phyloP scores from a whole-genome alignment of 2,113 vertebrate species.

The Nannobrachium achirus region DNA sequence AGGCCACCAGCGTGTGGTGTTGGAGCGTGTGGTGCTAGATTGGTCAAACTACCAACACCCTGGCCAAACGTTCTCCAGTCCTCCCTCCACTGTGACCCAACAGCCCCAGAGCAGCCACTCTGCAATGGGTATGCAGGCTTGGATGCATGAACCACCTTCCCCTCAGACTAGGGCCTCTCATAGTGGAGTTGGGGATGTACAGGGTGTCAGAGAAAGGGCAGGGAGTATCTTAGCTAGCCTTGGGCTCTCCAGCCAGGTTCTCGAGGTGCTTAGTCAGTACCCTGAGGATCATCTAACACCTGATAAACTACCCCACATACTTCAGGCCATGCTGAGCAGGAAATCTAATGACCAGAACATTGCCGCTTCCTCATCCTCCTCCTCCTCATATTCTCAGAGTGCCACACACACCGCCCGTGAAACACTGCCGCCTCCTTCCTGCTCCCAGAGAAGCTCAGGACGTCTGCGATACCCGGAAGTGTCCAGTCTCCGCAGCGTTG shows the following conservation, averaged over 20 bases:
- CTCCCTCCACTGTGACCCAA: constrained; percentile 28
- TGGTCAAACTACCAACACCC: constrained; percentile 68
- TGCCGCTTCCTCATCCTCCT: constrained; percentile 8
- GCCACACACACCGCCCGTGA: constrained; percentile 52
- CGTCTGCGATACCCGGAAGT: no score
- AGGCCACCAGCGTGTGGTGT: constrained; percentile 45
- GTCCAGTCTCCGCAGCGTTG: no score
- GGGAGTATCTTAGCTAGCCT: constrained; percentile 93
- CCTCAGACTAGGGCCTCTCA: constrained; percentile 51
- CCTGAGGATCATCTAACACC: constrained; percentile 93
- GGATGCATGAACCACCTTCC: constrained; percentile 9
- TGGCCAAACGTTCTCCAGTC: constrained; percentile 59
- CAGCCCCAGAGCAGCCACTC: no score
- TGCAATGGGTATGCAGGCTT: constrained; percentile 29
- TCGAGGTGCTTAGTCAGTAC: constrained; percentile 92
- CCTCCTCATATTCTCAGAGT: constrained; percentile 20
- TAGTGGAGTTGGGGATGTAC: constrained; percentile 31
- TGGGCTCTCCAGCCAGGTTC: constrained; percentile 91
- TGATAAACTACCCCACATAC: constrained; percentile 90
- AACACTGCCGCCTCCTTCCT: constrained; percentile 40
- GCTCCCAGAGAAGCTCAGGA: constrained; percentile 6
- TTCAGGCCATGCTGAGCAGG: constrained; percentile 87
- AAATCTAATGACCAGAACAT: constrained; percentile 78
- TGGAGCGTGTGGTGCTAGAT: constrained; percentile 60
- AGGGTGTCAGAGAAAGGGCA: constrained; percentile 83